A percentile compares a stretch with the other conserved stretches of the same genome.
phyloP scores from a whole-genome alignment of 2,797 vertebrate species.

The Semotilus atromaculatus region DNA sequence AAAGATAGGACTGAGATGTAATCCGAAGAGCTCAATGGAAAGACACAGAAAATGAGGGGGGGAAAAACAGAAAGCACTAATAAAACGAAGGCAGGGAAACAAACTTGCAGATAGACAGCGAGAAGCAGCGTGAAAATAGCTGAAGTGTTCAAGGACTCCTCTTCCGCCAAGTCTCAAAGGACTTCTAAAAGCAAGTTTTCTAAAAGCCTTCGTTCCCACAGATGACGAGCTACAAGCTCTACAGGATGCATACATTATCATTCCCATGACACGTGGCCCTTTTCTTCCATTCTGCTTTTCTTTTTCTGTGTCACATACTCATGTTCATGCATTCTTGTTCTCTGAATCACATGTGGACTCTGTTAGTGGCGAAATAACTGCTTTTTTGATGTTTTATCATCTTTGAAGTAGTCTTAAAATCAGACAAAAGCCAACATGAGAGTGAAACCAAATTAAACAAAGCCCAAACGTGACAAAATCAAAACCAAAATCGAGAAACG shows the following conservation, averaged over 20 bases:
- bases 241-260: slow-evolving; percentile 43
- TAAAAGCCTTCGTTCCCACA: slow-evolving; percentile 27
- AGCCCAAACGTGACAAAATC: neutral
- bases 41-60: neutral
- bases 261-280: slow-evolving; percentile 35
- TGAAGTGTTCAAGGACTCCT: neutral
- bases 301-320: slow-evolving; percentile 21
- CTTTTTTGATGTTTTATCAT: neutral
- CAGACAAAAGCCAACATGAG: neutral
- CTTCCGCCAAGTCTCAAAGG: neutral
- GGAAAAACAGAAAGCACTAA: neutral
- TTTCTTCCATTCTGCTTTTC: slow-evolving; percentile 40
- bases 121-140: slow-evolving; percentile 13
- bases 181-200: slow-evolving; percentile 33
- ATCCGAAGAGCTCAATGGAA: neutral
- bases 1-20: neutral
- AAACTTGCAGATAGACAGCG: neutral
- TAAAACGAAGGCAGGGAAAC: neutral
- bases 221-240: slow-evolving; percentile 13
- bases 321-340: slow-evolving; percentile 12
- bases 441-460: neutral
- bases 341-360: slow-evolving; percentile 23
- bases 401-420: neutral
- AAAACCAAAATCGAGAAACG: neutral
- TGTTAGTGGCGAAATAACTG: neutral